Evolutionary conservation across 2,797 vertebrate species (phyloP).

Genomic region (Sparidentex hasta): DNA sequence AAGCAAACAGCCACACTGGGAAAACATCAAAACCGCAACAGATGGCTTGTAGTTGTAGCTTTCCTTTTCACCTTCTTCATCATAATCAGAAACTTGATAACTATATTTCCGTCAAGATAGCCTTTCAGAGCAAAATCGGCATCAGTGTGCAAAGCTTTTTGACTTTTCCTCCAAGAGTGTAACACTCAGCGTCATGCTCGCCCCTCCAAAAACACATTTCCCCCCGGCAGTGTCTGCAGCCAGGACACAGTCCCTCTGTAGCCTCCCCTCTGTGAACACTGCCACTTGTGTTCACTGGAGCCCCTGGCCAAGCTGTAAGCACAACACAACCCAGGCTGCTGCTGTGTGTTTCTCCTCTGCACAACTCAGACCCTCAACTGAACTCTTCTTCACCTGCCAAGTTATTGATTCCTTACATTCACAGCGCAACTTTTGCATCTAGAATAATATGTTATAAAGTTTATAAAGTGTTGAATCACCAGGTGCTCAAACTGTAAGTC

Average conservation of each 20-base stretch:
- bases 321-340: slow-evolving; percentile 21
- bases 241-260: slow-evolving; percentile 23
- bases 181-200: not conserved
- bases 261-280: slow-evolving; percentile 28
- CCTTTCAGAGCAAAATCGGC: not conserved
- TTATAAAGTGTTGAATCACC: not conserved
- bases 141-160: not conserved
- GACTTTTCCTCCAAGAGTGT: not conserved
- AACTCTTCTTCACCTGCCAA: not conserved
- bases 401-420: slow-evolving; percentile 1
- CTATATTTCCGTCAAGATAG: not conserved
- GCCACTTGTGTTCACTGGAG: slow-evolving; percentile 28
- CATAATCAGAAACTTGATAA: not conserved
- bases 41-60: slow-evolving; percentile 25
- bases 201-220: not conserved
- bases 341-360: slow-evolving; percentile 11
- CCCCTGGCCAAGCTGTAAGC: slow-evolving; percentile 29
- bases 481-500: not conserved
- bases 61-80: not conserved
- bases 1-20: slow-evolving; percentile 3
- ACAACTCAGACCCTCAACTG: not conserved
- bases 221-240: slow-evolving; percentile 5
- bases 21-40: slow-evolving; percentile 20
- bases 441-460: not conserved
- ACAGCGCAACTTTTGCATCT: not conserved